Percentiles rank a stretch among this genome's conserved stretches.
phyloP scores from a whole-genome alignment of 1,140 invertebrate species.

The Pseudomyrmex sp. region DNA sequence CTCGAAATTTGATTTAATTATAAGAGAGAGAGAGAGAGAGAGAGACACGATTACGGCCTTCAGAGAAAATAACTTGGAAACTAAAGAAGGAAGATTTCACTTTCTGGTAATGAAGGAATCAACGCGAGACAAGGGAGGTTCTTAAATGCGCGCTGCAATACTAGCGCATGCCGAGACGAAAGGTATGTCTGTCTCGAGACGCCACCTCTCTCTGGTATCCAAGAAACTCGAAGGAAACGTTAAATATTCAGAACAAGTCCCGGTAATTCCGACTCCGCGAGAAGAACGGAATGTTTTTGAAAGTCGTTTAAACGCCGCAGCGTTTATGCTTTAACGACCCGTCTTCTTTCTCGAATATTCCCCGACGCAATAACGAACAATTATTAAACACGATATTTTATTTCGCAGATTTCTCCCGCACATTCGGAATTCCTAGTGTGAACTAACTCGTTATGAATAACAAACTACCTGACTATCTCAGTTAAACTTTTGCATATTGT shows the following conservation, averaged over 20 bases:
- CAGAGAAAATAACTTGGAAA: conserved; percentile 52
- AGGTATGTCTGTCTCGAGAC: conserved; percentile 56
- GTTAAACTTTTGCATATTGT: neutral
- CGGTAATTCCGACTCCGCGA: conserved; percentile 46
- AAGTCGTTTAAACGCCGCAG: conserved; percentile 59
- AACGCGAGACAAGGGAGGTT: conserved; percentile 49
- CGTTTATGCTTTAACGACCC: conserved; percentile 61
- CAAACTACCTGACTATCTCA: neutral
- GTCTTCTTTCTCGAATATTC: conserved; percentile 51
- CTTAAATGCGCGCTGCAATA: conserved; percentile 40
- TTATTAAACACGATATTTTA: conserved; percentile 39
- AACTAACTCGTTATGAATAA: conserved; percentile 17
- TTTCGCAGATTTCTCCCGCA: conserved; percentile 9
- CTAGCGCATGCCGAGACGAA: conserved; percentile 40
- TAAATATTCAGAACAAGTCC: conserved; percentile 68
- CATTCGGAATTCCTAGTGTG: neutral
- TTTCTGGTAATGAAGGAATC: conserved; percentile 59
- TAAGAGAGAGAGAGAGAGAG: neutral
- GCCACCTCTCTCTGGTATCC: conserved; percentile 41
- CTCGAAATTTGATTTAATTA: conserved; percentile 58
- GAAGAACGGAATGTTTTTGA: conserved; percentile 60
- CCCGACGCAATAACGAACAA: conserved; percentile 48
- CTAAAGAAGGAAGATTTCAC: conserved; percentile 54
- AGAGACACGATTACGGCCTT: conserved; percentile 12
- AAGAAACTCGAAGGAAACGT: conserved; percentile 60